phyloP scores from a whole-genome alignment of 2,888 invertebrate genomes.

The Thymelicus acteon region DNA sequence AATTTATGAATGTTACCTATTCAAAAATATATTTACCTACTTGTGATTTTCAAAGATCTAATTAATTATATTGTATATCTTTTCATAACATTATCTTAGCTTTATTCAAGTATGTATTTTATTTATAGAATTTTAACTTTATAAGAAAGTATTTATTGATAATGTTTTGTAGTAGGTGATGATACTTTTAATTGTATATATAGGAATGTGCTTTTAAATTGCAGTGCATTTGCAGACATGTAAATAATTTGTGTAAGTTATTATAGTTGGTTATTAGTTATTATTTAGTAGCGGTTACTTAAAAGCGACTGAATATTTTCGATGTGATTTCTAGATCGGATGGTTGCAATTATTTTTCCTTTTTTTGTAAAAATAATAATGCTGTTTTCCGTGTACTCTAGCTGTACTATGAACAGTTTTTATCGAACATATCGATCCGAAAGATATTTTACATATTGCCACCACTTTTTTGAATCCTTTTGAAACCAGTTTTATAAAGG shows the following conservation, averaged over 20 bases:
- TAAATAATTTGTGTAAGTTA: constrained; percentile 81
- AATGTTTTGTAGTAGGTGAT: constrained; percentile 41
- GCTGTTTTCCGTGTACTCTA: constrained; percentile 44
- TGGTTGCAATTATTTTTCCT: constrained; percentile 22
- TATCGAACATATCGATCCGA: constrained; percentile 24
- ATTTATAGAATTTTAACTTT: constrained; percentile 18
- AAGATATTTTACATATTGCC: constrained; percentile 39
- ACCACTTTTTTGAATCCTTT: constrained; percentile 31
- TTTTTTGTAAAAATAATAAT: constrained; percentile 43
- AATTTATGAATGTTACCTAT: constrained; percentile 29
- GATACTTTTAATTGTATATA: constrained; percentile 64
- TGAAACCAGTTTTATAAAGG: constrained; percentile 42
- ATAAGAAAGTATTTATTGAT: constrained; percentile 32
- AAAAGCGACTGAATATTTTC: constrained; percentile 66
- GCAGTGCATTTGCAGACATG: constrained; percentile 73
- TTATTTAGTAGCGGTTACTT: constrained; percentile 67
- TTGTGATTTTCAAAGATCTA: constrained; percentile 9
- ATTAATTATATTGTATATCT: constrained; percentile 10
- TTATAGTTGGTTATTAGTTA: constrained; percentile 62
- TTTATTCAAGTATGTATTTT: constrained; percentile 17
- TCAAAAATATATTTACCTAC: constrained; percentile 22
- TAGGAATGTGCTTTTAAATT: constrained; percentile 70
- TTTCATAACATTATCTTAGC: constrained; percentile 17
- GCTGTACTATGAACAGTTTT: constrained; percentile 40
- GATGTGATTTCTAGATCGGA: constrained; percentile 14